Evolutionary conservation across 2,797 vertebrate species (phyloP), one percentile per base, ranked within the genome.

Genomic region (Coluber constrictor): DNA sequence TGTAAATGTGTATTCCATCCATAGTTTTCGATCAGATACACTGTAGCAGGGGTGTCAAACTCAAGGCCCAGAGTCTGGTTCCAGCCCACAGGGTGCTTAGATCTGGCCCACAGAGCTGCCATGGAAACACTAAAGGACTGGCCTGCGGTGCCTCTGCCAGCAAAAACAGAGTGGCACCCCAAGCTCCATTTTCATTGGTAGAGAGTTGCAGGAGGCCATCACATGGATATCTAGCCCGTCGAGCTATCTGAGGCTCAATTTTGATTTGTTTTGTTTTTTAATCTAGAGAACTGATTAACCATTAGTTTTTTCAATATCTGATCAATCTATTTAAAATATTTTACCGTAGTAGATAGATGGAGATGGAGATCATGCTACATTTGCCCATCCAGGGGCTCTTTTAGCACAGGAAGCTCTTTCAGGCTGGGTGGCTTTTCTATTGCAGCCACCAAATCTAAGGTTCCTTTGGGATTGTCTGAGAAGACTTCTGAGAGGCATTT

Each of bases 61-160:
- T 57, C 56, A 57, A 57, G 56, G 16, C 56, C 56, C 16, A 5
- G 16, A 1, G 56, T 4, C 56, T 4, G 56, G 11, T 57, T 57
- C 56, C 0, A 0, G 15, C 56, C 56, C 4, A 5, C 1, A 16
- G 3, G 16, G 15, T 57, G 16, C 15, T 18, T 57, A 57, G 56
- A 57, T 18, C 56, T 57, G 56, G 56, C 16, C 56, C 5, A 57
- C 1, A 12, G 0, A 1, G 56, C 56, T 57, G 56, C 56, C 16
- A 5, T 57, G 56, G 16, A 57, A 57, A 57, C 56, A 57, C 4
- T 18, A 15, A 57, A 5, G 56, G 56, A 57, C 56, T 57, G 56
- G 56, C 1, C 56, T 15, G 5, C 0, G 1, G 56, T 57, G 56
- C 4, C 56, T 57, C 56, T 57, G 56, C 15, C 4, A 1, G 16